phyloP scores from a whole-genome alignment of 1,140 invertebrate genomes.

The Pogonognathellus flavescens region DNA sequence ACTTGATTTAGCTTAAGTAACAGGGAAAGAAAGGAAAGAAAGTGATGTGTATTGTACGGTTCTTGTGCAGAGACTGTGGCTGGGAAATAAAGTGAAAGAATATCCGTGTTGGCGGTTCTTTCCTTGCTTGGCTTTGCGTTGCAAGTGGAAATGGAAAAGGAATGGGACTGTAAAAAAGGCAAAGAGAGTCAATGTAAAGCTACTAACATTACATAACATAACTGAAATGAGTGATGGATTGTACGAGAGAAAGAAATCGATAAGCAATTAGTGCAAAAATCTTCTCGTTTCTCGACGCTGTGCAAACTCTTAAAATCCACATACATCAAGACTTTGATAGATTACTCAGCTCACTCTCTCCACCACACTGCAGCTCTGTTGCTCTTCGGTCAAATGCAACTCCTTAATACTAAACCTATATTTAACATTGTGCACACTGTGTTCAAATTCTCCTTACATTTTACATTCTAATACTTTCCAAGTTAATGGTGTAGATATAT shows the following conservation, averaged over 20 bases:
- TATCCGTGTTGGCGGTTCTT: no score
- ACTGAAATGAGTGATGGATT: conserved; percentile 62
- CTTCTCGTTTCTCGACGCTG: conserved; percentile 48
- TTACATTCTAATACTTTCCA: no score
- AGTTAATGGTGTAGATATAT: no score
- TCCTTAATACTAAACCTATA: no score
- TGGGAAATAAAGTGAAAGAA: neutral
- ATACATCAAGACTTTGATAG: conserved; percentile 50
- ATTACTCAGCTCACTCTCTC: conserved; percentile 14
- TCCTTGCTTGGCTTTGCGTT: no score
- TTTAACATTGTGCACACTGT: no score
- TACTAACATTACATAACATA: conserved; percentile 47
- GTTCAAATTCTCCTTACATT: no score
- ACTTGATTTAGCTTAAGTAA: conserved; percentile 1
- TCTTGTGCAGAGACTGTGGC: neutral
- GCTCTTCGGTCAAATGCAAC: no score
- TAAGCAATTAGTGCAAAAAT: conserved; percentile 64
- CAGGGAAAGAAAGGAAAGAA: neutral
- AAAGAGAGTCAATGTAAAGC: neutral
- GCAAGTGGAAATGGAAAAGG: neutral
- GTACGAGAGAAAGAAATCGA: conserved; percentile 57
- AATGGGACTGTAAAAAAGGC: neutral
- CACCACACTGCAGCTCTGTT: neutral
- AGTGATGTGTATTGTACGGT: no score
- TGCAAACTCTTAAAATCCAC: conserved; percentile 42